These are phyloP conservation scores for Chaetoderma sp. DNA, from an alignment of 2,888 invertebrate species.

Conservation along the genomic window DNA sequence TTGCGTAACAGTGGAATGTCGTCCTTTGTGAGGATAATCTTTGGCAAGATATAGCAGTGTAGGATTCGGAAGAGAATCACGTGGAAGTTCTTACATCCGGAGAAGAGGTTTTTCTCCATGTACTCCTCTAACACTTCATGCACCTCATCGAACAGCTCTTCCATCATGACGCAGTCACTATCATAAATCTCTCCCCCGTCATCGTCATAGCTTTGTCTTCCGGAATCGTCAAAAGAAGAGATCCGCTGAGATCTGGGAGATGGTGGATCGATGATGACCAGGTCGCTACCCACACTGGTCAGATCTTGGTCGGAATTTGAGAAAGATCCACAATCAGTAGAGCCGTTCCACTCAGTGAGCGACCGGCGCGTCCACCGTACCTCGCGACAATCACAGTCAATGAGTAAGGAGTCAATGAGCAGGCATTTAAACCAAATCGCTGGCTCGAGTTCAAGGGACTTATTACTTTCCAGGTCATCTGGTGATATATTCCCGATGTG, in stretches of 20 bases:
- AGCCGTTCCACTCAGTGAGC: not conserved
- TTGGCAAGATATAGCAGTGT: constrained; percentile 58
- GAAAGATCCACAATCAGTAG: too few relatives aligned
- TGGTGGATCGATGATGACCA: not conserved
- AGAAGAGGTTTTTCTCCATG: too few relatives aligned
- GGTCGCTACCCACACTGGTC: not conserved
- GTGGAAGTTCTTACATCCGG: constrained; percentile 25
- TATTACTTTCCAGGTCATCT: not conserved
- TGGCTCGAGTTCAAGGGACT: constrained; percentile 45
- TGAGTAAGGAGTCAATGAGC: constrained; percentile 51
- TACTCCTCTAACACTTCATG: constrained; percentile 13
- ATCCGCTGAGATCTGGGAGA: too few relatives aligned
- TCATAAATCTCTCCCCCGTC: constrained; percentile 48
- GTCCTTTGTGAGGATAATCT: constrained; percentile 43
- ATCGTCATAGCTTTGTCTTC: too few relatives aligned
- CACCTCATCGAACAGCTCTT: constrained; percentile 24
- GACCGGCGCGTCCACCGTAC: constrained; percentile 41
- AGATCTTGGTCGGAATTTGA: too few relatives aligned
- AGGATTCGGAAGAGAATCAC: constrained; percentile 43
- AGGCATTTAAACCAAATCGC: constrained; percentile 61
- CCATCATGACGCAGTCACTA: constrained; percentile 50
- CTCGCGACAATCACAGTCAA: constrained; percentile 51
- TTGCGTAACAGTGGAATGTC: constrained; percentile 40
- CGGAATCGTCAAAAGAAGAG: too few relatives aligned
- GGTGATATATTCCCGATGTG: constrained; percentile 25